phyloP scores from a whole-genome alignment of 2,113 vertebrate species.

The Orycteropus afer region DNA sequence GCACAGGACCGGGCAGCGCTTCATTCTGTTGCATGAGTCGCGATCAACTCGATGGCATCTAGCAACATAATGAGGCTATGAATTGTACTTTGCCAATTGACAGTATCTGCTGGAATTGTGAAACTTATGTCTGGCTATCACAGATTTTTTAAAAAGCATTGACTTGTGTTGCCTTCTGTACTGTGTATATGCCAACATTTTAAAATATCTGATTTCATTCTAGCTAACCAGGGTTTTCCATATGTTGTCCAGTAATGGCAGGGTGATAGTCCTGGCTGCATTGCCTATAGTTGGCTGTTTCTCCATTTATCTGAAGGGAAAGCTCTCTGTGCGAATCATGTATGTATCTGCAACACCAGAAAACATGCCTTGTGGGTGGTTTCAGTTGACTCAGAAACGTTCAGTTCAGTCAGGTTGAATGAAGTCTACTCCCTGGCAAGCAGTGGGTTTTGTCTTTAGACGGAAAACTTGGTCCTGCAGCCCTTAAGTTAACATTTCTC shows the following conservation, averaged over 20 bases:
- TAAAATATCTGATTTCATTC: background rate
- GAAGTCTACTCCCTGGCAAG: background rate
- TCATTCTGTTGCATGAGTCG: too few species aligned
- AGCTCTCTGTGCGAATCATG: background rate
- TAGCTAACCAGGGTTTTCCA: background rate
- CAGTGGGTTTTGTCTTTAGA: background rate
- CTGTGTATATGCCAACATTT: conserved; percentile 40
- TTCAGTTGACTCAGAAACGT: background rate
- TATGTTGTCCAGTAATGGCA: background rate
- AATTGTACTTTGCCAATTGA: conserved; percentile 69
- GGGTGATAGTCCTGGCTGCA: background rate
- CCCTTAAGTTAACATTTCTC: background rate
- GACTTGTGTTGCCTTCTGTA: background rate
- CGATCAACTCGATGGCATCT: too few species aligned
- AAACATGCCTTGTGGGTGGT: background rate
- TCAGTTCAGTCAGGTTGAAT: background rate
- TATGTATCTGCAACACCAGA: background rate
- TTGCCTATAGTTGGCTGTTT: background rate
- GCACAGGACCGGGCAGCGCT: too few species aligned
- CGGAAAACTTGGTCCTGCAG: background rate
- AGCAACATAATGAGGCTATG: too few species aligned
- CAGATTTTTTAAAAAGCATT: conserved; percentile 66
- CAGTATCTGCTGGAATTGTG: conserved; percentile 70
- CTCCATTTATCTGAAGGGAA: background rate
- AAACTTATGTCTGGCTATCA: background rate